Percentiles rank a stretch among this genome's conserved stretches.
Evolutionary conservation across 2,797 vertebrate genomes (phyloP).

Genomic region (Cyclura pinguis): DNA sequence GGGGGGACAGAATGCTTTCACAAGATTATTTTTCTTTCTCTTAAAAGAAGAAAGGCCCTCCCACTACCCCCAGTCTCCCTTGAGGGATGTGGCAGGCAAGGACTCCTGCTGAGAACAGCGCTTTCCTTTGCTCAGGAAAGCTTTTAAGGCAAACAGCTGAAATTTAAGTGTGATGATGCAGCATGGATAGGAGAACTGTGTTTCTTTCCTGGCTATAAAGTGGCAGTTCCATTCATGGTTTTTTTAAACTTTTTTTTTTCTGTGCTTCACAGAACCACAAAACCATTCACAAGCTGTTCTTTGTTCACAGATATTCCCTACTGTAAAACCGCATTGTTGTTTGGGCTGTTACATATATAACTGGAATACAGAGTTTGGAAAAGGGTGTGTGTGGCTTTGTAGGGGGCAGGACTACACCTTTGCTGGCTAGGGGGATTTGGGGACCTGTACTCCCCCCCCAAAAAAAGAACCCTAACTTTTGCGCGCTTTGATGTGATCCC

Average conservation of each 20-base stretch:
- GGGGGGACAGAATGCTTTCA: neutral
- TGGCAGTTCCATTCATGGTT: too few species aligned
- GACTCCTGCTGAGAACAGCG: slow-evolving; percentile 22
- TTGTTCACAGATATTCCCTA: neutral
- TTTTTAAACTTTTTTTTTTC: too few species aligned
- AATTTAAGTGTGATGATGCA: neutral
- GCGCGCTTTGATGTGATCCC: neutral
- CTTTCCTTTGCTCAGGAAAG: slow-evolving; percentile 9
- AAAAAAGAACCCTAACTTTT: too few species aligned
- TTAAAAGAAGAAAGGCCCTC: neutral
- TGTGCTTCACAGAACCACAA: too few species aligned
- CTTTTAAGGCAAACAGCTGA: neutral
- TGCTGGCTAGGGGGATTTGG: neutral
- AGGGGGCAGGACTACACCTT: too few species aligned
- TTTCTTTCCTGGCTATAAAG: neutral
- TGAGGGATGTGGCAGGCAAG: neutral
- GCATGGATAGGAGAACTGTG: neutral
- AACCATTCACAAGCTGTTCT: neutral
- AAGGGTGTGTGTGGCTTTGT: too few species aligned
- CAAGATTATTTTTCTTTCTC: slow-evolving; percentile 17
- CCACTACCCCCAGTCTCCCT: neutral
- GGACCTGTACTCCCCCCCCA: too few species aligned
- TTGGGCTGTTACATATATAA: too few species aligned
- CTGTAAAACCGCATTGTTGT: too few species aligned
- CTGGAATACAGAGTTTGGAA: too few species aligned